Evolutionary conservation across 1,140 invertebrate species (phyloP).

Genomic region (Caerostris extrusa): DNA sequence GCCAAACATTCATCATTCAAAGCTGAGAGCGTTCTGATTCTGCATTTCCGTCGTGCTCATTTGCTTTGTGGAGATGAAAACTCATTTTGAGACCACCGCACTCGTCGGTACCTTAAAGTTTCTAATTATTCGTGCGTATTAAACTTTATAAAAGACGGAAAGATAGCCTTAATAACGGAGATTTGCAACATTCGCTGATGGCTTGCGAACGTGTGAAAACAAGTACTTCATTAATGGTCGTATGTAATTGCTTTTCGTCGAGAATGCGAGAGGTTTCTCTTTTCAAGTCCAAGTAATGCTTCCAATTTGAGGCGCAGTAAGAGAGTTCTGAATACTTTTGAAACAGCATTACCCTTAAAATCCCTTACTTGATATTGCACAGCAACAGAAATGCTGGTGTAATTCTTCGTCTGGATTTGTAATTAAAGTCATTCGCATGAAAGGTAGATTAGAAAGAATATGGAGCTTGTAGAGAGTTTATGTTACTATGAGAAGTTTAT

Average conservation of each 20-base stretch:
- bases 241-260: constrained; percentile 11
- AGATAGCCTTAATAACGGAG: background rate
- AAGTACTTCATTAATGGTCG: background rate
- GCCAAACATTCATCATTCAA: background rate
- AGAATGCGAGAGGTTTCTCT: background rate
- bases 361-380: no score
- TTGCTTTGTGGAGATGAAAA: background rate
- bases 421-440: no score
- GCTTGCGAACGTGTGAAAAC: constrained; percentile 25
- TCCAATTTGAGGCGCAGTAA: background rate
- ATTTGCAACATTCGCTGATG: background rate
- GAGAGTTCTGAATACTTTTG: background rate
- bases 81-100: background rate
- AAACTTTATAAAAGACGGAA: background rate
- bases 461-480: no score
- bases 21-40: background rate
- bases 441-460: no score
- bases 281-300: no score
- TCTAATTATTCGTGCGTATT: background rate
- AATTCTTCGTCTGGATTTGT: no score
- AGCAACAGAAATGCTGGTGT: no score
- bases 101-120: background rate
- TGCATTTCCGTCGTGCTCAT: background rate
- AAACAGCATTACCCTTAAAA: background rate
- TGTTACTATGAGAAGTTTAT: no score